These are phyloP conservation scores for Ylistrum balloti DNA, from an alignment of 1,140 invertebrate species.

Conservation along the genomic window DNA sequence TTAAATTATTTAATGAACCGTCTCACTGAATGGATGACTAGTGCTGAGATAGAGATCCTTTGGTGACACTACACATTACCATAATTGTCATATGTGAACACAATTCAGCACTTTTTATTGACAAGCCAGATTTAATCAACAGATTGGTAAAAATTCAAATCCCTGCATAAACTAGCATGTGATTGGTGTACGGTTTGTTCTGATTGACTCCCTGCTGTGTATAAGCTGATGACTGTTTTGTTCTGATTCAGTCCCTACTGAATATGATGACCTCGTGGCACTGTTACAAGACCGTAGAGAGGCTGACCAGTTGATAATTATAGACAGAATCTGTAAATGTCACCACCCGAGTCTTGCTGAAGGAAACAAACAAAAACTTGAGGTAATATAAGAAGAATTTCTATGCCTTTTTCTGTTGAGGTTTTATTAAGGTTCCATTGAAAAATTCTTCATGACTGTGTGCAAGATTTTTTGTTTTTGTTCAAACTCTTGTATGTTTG, in stretches of 20 bases:
- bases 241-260: slow-evolving; percentile 85
- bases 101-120: too few species aligned
- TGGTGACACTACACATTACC: too few species aligned
- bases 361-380: slow-evolving; percentile 90
- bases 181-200: too few species aligned
- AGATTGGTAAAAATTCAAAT: too few species aligned
- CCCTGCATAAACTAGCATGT: too few species aligned
- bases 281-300: slow-evolving; percentile 86
- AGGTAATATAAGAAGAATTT: slow-evolving; percentile 71
- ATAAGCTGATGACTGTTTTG: slow-evolving; percentile 42
- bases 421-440: background rate
- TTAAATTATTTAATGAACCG: too few species aligned
- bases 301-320: slow-evolving; percentile 87
- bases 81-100: too few species aligned
- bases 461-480: background rate
- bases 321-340: slow-evolving; percentile 93
- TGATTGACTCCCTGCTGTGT: too few species aligned
- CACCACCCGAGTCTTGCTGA: slow-evolving; percentile 90
- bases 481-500: too few species aligned
- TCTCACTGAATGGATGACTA: too few species aligned
- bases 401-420: background rate
- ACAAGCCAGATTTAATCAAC: too few species aligned
- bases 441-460: background rate
- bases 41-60: too few species aligned
- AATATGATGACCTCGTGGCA: slow-evolving; percentile 87